Evolutionary conservation across 2,888 invertebrate species (phyloP), one percentile per base, ranked within the genome.

Genomic region (Dolichomitus sp.): DNA sequence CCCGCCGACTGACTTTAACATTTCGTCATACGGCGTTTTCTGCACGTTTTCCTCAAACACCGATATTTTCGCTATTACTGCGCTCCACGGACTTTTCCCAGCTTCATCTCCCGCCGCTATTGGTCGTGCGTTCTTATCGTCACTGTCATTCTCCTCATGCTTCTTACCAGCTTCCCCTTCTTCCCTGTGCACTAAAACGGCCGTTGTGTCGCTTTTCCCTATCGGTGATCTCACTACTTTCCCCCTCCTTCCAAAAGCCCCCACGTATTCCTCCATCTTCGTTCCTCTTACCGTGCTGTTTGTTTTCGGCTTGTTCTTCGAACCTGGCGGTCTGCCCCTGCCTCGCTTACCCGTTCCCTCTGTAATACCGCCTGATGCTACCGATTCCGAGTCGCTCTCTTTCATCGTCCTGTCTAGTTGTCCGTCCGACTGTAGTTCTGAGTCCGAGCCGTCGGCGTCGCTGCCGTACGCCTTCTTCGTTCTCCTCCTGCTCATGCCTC

Each of bases 241-340:
- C 14, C 33, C 57, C 33, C 5, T 33, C 33, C 0, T 30, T 12
- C 33, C 30, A 30, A 59, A 59, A 0, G 14, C 57, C 0, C 57
- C 33, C n/a, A 19, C 57, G 6, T 59, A 59, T n/a, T 14, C 57
- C n/a, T 59, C 33, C 57, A 59, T 59, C 14, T 7, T 59, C 6
- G 57, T 59, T 59, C n/a, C n/a, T n/a, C n/a, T n/a, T n/a, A 7
- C 4, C 14, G n/a, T n/a, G 33, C 7, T 33, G 27, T 3, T 54
- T 4, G 23, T 12, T 11, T 54, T 54, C 2, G 23, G 12, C 4
- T 59, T 59, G 33, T 59, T 30, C n/a, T 59, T 59, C 57, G 30
- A 27, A 0, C 57, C 33, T 0, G 57, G n/a, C 7, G 57, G 57
- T 6, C 57, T 27, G 33, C 57, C 57, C 14, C 57, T 59, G 33